A percentile compares a stretch with the other conserved stretches of the same genome.
These are phyloP conservation scores for Varanus salvator DNA, from an alignment of 2,113 vertebrate species.

Conservation along the genomic window DNA sequence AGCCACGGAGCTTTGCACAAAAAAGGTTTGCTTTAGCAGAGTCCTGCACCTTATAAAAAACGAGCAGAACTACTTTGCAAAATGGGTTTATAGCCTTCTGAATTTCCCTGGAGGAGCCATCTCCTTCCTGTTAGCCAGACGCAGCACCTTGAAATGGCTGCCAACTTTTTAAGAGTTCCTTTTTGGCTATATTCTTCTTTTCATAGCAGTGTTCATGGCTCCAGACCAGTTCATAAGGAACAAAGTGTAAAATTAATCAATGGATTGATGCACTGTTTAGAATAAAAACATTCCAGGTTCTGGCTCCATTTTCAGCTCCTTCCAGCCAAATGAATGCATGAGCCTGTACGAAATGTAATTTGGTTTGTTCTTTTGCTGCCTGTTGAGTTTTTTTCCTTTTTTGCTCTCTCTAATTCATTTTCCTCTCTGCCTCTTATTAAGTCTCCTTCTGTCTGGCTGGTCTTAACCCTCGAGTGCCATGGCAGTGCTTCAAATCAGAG, in stretches of 20 bases:
- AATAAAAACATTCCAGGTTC: constrained; percentile 65
- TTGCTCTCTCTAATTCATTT: constrained; percentile 68
- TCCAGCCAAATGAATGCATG: constrained; percentile 64
- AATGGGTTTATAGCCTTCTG: constrained; percentile 68
- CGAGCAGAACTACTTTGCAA: constrained; percentile 68
- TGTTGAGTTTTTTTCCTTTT: constrained; percentile 64
- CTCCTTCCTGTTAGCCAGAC: constrained; percentile 75
- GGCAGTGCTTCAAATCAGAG: neutral
- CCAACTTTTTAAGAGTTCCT: constrained; percentile 70
- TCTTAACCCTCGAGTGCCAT: constrained; percentile 58
- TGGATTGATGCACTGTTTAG: constrained; percentile 72
- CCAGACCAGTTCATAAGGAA: constrained; percentile 72
- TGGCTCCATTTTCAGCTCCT: constrained; percentile 63
- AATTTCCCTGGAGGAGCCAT: constrained; percentile 70
- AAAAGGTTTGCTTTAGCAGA: constrained; percentile 69
- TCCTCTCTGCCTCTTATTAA: constrained; percentile 62
- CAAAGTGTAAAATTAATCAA: constrained; percentile 75
- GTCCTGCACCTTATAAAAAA: constrained; percentile 73
- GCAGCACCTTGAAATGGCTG: constrained; percentile 62
- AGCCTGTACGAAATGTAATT: constrained; percentile 69
- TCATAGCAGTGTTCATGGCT: constrained; percentile 62
- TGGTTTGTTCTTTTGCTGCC: constrained; percentile 69
- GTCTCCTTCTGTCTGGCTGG: constrained; percentile 57
- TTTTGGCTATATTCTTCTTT: constrained; percentile 71
- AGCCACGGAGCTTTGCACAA: constrained; percentile 66